Evolutionary conservation across 2,888 invertebrate genomes (phyloP), one percentile per base, ranked within the genome.

Genomic region (Leucania comma): DNA sequence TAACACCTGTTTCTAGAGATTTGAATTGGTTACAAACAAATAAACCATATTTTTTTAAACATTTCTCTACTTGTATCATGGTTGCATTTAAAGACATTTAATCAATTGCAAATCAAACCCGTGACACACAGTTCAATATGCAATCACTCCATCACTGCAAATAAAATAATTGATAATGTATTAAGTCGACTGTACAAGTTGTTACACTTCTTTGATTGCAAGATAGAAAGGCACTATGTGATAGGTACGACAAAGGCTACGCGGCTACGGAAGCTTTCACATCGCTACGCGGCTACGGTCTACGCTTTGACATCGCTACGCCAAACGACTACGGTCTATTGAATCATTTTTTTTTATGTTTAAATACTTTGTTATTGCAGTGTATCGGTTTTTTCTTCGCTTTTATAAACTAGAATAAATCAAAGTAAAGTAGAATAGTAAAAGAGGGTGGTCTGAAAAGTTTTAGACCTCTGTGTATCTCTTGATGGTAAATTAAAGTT

Each of bases 401-500:
- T 35, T 72, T 29, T 17, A 24, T 20, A 17, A 56, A 78, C 24
- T 26, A 5, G 56, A 48, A 32, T 17, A 35, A 50, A 54, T 35
- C 42, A 53, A 68, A 70, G 26, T 22, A 46, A 56, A 48, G 14
- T 50, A 29, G 24, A 12, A 17, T n/a, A 3, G 14, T 4, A 24
- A 29, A 29, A 29, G 29, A 29, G 26, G 6, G 17, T 17, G 26
- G 8, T 17, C 17, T 53, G 14, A 38, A 4, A 38, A 38, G 38
- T 14, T 38, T 38, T 12, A 3, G 38, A 38, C 0, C 38, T 14
- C 38, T 48, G 69, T 22, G 35, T 58, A 64, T 46, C 58, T 69
- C 62, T 71, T 68, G 67, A 65, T 9, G 64, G 38, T 57, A 78
- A 81, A 75, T 82, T 78, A 63, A 73, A 70, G 77, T 73, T 32